Evolutionary conservation across 2,888 invertebrate species (phyloP).

Genomic region (Esperia sulphurella): DNA sequence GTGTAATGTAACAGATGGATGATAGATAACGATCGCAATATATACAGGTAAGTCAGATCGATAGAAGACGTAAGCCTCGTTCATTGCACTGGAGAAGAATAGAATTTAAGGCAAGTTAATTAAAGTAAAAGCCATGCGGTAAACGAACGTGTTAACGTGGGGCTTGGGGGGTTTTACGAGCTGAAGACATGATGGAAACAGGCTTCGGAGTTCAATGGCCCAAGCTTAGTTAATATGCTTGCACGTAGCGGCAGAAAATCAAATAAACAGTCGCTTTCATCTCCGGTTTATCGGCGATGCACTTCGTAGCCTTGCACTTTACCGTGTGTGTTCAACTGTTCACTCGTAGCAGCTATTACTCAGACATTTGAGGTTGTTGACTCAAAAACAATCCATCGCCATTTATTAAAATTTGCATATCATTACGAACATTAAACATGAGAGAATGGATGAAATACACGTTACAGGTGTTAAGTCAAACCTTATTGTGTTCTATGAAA

Average conservation of each 20-base stretch:
- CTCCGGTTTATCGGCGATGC: conserved; percentile 70
- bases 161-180: conserved; percentile 39
- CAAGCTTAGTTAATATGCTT: conserved; percentile 55
- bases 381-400: conserved; percentile 43
- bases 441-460: background rate
- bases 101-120: background rate
- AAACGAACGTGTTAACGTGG: conserved; percentile 17
- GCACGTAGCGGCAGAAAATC: conserved; percentile 61
- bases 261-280: conserved; percentile 75
- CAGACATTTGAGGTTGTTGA: conserved; percentile 50
- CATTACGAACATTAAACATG: background rate
- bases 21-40: conserved; percentile 5
- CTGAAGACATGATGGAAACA: conserved; percentile 33
- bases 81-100: background rate
- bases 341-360: conserved; percentile 46
- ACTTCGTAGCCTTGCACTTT: conserved; percentile 69
- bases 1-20: background rate
- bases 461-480: background rate
- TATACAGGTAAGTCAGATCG: background rate
- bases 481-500: background rate
- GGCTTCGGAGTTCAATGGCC: conserved; percentile 47
- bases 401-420: conserved; percentile 43
- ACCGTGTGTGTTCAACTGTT: conserved; percentile 52
- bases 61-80: background rate
- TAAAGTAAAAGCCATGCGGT: conserved; percentile 1